phyloP scores from a whole-genome alignment of 2,113 vertebrate species.

The Lycocorax pyrrhopterus region DNA sequence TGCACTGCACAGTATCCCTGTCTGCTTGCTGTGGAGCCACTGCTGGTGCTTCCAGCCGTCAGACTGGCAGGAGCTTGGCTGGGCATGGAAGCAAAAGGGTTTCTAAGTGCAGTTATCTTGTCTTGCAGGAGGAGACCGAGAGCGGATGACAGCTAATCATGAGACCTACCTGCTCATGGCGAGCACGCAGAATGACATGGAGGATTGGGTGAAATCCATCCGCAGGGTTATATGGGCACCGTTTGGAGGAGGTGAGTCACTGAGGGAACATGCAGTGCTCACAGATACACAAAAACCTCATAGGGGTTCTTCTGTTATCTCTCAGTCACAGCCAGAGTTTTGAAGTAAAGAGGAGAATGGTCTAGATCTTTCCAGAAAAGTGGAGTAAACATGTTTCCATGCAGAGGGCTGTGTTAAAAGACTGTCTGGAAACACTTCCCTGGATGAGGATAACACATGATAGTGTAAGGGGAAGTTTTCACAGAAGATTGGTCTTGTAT shows the following conservation, averaged over 20 bases:
- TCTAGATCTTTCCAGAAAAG: not conserved
- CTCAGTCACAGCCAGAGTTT: not conserved
- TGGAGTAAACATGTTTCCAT: not conserved
- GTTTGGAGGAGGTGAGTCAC: slow-evolving; percentile 93
- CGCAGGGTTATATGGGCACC: slow-evolving; percentile 98
- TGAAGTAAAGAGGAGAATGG: not conserved
- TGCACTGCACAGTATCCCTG: not conserved
- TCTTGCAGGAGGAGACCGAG: slow-evolving; percentile 87
- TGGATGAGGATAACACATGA: not conserved
- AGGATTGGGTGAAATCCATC: slow-evolving; percentile 98
- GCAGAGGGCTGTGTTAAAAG: not conserved
- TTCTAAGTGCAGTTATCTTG: slow-evolving; percentile 17
- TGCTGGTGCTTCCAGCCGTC: not conserved
- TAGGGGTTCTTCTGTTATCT: not conserved
- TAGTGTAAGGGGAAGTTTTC: not conserved
- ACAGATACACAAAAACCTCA: not conserved
- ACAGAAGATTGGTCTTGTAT: not conserved
- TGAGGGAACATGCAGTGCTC: not conserved
- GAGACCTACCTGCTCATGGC: slow-evolving; percentile 99
- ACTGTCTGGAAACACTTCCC: not conserved
- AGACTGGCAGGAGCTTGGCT: not conserved
- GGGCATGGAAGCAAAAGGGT: not conserved
- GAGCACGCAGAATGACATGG: slow-evolving; percentile 98
- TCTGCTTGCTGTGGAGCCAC: not conserved
- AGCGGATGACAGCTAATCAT: slow-evolving; percentile 98